Percentiles rank a stretch among this genome's conserved stretches.
phyloP scores from a whole-genome alignment of 2,797 vertebrate species.

The Tokudaia muenninki region DNA sequence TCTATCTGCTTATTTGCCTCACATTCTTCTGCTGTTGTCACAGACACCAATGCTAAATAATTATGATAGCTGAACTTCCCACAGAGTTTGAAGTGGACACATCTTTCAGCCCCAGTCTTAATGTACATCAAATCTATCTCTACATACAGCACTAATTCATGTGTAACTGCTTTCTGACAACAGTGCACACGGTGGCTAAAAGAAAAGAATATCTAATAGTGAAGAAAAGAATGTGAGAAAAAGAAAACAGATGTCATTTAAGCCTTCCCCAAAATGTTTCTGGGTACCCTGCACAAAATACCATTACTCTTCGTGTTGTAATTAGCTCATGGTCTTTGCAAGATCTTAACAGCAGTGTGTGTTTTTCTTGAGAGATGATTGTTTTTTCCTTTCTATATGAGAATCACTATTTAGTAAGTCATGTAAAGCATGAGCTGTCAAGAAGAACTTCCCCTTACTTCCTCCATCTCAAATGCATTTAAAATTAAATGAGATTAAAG shows the following conservation, averaged over 20 bases:
- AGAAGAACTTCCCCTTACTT: neutral
- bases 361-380: slow-evolving; percentile 33
- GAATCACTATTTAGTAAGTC: neutral
- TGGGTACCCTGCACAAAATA: neutral
- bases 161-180: slow-evolving; percentile 38
- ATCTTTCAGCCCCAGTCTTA: neutral
- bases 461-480: neutral
- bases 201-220: neutral
- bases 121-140: slow-evolving; percentile 14
- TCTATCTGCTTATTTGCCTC: slow-evolving; percentile 42
- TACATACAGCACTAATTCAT: neutral
- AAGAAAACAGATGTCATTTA: slow-evolving; percentile 28
- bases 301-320: slow-evolving; percentile 30
- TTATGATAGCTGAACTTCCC: slow-evolving; percentile 14
- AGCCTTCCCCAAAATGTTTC: neutral
- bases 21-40: slow-evolving; percentile 44
- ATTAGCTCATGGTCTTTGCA: neutral
- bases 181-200: neutral
- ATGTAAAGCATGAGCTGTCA: neutral
- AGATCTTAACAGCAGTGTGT: neutral
- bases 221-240: neutral
- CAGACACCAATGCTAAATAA: slow-evolving; percentile 60
- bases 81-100: neutral
- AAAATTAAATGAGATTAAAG: neutral
- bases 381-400: neutral